Conservation (phyloP, 2,113 vertebrate genomes). For the Coreoperca whiteheadi region DNA sequence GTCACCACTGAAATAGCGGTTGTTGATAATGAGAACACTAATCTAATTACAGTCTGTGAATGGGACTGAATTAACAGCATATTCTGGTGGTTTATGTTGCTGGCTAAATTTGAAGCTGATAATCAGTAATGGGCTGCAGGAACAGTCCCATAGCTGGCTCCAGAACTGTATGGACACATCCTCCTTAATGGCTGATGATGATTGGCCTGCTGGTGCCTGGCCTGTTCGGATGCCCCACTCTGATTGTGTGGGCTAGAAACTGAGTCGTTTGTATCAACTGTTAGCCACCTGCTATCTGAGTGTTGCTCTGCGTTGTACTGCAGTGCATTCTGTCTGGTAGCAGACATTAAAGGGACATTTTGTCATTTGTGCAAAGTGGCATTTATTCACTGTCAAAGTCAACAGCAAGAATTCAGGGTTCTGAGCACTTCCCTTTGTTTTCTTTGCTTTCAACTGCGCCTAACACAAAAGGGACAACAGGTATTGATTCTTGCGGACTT, state of each 20-base stretch:
- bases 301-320: conserved; percentile 23
- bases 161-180: conserved; percentile 16
- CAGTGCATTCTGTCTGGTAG: conserved; percentile 50
- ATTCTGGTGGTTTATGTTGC: conserved; percentile 27
- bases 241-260: conserved; percentile 48
- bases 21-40: background rate
- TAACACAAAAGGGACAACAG: background rate
- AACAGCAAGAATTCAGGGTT: background rate
- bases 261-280: conserved; percentile 42
- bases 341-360: conserved; percentile 54
- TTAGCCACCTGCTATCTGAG: conserved; percentile 47
- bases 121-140: conserved; percentile 41
- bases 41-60: conserved; percentile 42
- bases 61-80: conserved; percentile 42
- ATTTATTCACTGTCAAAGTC: conserved; percentile 49
- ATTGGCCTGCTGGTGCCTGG: conserved; percentile 48
- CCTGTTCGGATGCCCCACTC: conserved; percentile 7
- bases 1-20: background rate
- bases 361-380: conserved; percentile 44
- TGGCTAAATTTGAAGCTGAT: conserved; percentile 41
- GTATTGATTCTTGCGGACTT: background rate
- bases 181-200: conserved; percentile 23
- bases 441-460: background rate
- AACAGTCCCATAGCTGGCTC: conserved; percentile 35
- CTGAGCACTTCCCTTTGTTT: background rate